Base-by-base conservation (phyloP, 2,888 invertebrate genomes). In the Andrena haemorrhoa region DNA sequence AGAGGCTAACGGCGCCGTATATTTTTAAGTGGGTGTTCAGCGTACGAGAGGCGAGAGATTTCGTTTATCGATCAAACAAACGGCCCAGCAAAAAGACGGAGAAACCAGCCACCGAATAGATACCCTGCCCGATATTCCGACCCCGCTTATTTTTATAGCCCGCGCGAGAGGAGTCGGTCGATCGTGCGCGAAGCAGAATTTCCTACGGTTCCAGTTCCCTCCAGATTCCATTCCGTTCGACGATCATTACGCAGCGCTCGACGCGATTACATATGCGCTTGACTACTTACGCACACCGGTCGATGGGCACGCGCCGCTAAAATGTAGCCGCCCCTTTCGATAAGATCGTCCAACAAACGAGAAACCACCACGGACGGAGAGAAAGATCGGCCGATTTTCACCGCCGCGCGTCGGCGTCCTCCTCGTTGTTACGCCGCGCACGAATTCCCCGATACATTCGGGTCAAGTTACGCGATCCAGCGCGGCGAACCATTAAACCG, bases 21-120 rank as follows among this genome's bases (percentile, higher is more conserved):
- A 79, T 86, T 86, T 84, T 86, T 84, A 84, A 84, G 84, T 75
- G 73, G 63, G 79, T 61, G 53, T 77, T 72, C 74, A 58, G 73
- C 75, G 81, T 65, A 81, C 75, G 79, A 29, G 61, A 4, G 47
- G 35, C 65, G 63, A 79, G 41, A n/a, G 56, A 7, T 69, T 64
- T 26, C 23, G 51, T 23, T 69, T 81, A 63, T 77, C 69, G 70
- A 64, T 66, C 75, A 82, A 86, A 88, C 74, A 77, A 81, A 78
- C 73, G 58, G 60, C n/a, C 23, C 12, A 12, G 5, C 16, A 41
- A 41, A 41, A 41, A 16, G 16, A 41, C 41, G 41, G 41, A 41
- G 41, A 5, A 16, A 41, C 41, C 41, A 41, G 8, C 64, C 29
- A 20, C 31, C 33, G 20, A 3, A 33, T 8, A 7, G 12, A 63